These are phyloP conservation scores for Pseudorhombus dupliciocellatus DNA, from an alignment of 2,113 vertebrate species.

Conservation along the genomic window DNA sequence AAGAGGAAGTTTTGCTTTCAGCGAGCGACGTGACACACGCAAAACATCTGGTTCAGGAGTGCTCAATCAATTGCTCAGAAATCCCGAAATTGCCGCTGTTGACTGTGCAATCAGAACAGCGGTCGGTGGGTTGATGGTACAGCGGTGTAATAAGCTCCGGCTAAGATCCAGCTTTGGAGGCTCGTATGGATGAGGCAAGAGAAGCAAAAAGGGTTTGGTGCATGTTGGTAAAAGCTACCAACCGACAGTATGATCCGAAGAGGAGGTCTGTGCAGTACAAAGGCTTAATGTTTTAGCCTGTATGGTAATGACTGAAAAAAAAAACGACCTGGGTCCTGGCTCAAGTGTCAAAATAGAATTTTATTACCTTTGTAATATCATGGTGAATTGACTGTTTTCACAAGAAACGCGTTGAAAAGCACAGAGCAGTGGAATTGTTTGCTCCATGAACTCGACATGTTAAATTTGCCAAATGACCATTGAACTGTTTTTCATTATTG, in stretches of 20 bases:
- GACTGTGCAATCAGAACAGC: constrained; percentile 69
- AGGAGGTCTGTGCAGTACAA: background rate
- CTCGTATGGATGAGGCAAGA: constrained; percentile 11
- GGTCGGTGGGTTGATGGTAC: constrained; percentile 71
- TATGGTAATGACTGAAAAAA: too few relatives aligned
- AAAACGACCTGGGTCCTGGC: too few relatives aligned
- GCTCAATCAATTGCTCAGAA: constrained; percentile 64
- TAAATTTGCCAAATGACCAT: constrained; percentile 6
- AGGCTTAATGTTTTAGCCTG: background rate
- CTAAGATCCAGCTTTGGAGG: constrained; percentile 39
- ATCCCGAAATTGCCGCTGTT: constrained; percentile 72
- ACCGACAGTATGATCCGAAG: background rate
- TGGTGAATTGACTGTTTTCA: background rate
- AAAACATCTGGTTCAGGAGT: constrained; percentile 59
- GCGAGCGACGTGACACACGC: constrained; percentile 29
- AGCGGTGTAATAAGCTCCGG: constrained; percentile 57
- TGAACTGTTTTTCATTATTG: constrained; percentile 3
- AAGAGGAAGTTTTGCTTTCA: constrained; percentile 22
- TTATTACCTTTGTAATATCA: background rate
- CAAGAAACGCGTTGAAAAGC: constrained; percentile 4
- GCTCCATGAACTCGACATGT: background rate
- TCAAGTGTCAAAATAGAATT: too few relatives aligned
- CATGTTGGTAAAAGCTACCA: background rate
- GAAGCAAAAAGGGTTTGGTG: background rate
- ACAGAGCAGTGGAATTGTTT: background rate